Conservation (phyloP, 1,140 invertebrate species). For the Bombus difficillimus region DNA sequence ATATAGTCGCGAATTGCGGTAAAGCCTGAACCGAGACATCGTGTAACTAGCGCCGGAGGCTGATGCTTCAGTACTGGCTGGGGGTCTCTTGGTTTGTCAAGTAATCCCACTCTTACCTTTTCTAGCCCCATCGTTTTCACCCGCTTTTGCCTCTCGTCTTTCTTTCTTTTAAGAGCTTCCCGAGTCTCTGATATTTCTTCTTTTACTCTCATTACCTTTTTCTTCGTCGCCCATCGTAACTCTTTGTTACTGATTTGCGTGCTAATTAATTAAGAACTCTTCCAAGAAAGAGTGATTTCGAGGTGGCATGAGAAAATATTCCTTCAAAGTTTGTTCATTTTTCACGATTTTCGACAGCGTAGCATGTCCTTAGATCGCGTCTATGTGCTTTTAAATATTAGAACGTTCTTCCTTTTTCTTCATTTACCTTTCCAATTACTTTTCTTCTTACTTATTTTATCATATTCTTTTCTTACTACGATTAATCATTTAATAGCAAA, state of each 20-base stretch:
- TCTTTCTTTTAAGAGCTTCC: constrained; percentile 5
- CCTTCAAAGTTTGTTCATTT: constrained; percentile 68
- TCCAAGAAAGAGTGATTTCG: constrained; percentile 52
- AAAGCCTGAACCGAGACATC: constrained; percentile 26
- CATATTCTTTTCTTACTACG: not conserved
- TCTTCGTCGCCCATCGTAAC: constrained; percentile 29
- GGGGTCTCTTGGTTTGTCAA: constrained; percentile 39
- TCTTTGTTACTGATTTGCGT: constrained; percentile 59
- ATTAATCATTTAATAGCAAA: not conserved
- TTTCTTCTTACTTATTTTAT: not conserved
- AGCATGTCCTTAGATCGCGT: not conserved
- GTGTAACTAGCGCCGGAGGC: constrained; percentile 55
- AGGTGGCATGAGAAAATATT: constrained; percentile 63
- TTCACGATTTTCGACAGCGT: constrained; percentile 45
- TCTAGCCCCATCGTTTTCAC: constrained; percentile 40
- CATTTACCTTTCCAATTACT: not conserved
- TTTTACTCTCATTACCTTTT: constrained; percentile 24
- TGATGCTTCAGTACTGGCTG: constrained; percentile 48
- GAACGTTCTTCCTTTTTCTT: not conserved
- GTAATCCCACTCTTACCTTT: constrained; percentile 27
- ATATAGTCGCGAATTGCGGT: constrained; percentile 26
- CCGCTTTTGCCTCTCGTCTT: constrained; percentile 21
- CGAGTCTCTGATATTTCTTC: constrained; percentile 9
- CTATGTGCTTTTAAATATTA: constrained; percentile 39
- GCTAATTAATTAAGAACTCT: constrained; percentile 75